Conservation (phyloP, 2,113 vertebrate genomes). For the Notothenia rossii region DNA sequence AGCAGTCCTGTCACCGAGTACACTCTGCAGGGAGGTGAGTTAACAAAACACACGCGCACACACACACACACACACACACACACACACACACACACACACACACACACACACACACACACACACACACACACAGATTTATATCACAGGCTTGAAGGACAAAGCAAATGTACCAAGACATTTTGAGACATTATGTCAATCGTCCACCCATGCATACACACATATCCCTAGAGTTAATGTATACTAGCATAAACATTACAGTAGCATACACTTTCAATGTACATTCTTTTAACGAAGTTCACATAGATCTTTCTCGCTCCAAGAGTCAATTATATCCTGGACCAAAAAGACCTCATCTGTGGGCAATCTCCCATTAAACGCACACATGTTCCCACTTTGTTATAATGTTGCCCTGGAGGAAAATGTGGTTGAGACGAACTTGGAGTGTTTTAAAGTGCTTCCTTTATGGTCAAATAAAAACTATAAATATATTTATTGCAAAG, state of each 20-base stretch:
- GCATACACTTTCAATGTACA: neutral
- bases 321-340: neutral
- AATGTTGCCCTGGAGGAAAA: neutral
- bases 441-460: neutral
- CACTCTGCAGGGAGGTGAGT: slow-evolving; percentile 95
- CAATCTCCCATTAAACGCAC: neutral
- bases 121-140: neutral
- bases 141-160: neutral
- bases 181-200: slow-evolving; percentile 5
- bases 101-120: slow-evolving; percentile 9
- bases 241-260: neutral
- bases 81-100: neutral
- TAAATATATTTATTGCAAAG: neutral
- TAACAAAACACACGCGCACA: neutral
- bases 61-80: neutral
- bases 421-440: neutral
- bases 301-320: neutral
- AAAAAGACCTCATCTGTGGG: neutral
- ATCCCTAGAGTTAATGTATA: neutral
- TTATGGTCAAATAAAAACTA: neutral
- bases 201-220: neutral
- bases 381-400: neutral
- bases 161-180: neutral
- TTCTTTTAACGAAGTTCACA: neutral
- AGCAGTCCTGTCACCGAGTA: slow-evolving; percentile 93